phyloP scores from a whole-genome alignment of 2,888 invertebrate genomes.

The Chaetoderma sp. region DNA sequence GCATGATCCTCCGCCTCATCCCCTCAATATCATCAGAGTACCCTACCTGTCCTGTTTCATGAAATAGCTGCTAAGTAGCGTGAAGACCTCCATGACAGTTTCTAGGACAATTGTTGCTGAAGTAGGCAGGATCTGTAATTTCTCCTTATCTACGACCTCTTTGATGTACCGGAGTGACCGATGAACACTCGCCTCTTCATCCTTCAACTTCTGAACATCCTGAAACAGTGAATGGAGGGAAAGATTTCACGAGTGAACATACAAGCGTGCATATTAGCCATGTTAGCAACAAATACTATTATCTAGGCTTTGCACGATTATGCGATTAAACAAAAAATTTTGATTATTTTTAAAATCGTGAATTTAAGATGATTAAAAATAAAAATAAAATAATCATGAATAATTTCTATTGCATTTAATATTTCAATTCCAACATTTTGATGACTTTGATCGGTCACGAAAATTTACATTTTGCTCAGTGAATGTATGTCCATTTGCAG shows the following conservation, averaged over 20 bases:
- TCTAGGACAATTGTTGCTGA: conserved; percentile 94
- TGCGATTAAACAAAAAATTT: neutral
- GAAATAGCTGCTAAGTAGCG: conserved; percentile 57
- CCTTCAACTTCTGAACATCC: conserved; percentile 61
- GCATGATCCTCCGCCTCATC: too few species aligned
- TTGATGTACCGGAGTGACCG: conserved; percentile 88
- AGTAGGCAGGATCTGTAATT: conserved; percentile 91
- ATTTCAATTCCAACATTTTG: too few species aligned
- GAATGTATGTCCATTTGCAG: too few species aligned
- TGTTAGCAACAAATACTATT: neutral
- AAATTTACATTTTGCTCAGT: too few species aligned
- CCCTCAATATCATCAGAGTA: neutral
- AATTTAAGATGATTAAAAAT: neutral
- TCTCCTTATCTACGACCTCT: conserved; percentile 92
- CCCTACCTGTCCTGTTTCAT: conserved; percentile 60
- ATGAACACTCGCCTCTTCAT: conserved; percentile 74
- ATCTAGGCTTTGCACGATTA: neutral
- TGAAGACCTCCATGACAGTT: conserved; percentile 78
- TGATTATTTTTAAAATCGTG: neutral
- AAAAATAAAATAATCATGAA: neutral
- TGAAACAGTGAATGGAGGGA: conserved; percentile 33
- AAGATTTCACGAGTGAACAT: too few species aligned
- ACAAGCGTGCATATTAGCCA: neutral
- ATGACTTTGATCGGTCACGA: too few species aligned
- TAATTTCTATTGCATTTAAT: too few species aligned